Conservation (phyloP, 2,797 vertebrate genomes). For the Kryptolebias ocellatus region DNA sequence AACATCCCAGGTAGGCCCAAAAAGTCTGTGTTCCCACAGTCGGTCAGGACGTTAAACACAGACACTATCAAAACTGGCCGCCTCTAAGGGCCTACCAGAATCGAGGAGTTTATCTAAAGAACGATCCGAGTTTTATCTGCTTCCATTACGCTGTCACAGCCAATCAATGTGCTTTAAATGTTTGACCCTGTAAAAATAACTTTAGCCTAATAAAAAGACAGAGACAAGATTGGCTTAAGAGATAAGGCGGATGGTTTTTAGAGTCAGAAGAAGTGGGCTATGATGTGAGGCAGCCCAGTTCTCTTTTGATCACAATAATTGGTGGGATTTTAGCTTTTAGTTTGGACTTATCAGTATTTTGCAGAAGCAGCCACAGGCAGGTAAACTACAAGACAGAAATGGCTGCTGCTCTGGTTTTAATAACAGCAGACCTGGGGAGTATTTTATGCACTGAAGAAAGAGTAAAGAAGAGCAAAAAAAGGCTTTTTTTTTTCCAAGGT, state of each 20-base stretch:
- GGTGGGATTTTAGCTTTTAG: neutral
- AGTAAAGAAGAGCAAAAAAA: neutral
- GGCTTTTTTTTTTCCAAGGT: neutral
- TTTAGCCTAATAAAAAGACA: neutral
- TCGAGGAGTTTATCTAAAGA: constrained; percentile 14
- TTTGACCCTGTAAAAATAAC: constrained; percentile 8
- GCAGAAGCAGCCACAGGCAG: neutral
- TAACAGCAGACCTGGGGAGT: neutral
- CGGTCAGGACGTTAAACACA: constrained; percentile 15
- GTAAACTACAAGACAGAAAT: neutral
- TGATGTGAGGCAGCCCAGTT: neutral
- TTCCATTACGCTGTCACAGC: constrained; percentile 16
- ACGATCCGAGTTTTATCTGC: constrained; percentile 6
- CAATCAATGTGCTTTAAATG: constrained; percentile 1
- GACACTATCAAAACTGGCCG: constrained; percentile 21
- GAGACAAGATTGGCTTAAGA: neutral
- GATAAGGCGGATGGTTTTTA: neutral
- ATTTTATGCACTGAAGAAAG: neutral
- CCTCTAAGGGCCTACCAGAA: constrained; percentile 11
- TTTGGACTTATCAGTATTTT: neutral
- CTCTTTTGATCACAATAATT: neutral
- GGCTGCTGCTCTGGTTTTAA: neutral
- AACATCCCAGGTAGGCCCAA: constrained; percentile 33
- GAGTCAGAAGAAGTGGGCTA: neutral
- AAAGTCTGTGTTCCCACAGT: constrained; percentile 44